Conservation (phyloP, 2,888 invertebrate species). For the Eucriotettix oculatus region DNA sequence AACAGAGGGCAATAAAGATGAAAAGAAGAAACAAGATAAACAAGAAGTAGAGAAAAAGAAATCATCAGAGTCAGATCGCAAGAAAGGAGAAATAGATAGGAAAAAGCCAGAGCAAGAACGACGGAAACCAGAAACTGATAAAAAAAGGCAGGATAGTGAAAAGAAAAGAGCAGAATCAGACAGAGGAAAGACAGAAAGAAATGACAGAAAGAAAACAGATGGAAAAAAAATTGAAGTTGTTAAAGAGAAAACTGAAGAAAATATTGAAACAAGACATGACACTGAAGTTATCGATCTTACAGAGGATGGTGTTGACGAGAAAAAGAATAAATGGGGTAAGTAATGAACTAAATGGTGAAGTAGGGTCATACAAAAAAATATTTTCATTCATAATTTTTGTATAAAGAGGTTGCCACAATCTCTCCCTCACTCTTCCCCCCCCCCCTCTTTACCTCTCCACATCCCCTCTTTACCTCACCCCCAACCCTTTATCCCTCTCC, state of each 20-base stretch:
- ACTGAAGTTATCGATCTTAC: slow-evolving; percentile 22
- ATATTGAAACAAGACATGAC: slow-evolving; percentile 15
- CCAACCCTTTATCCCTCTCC: too few relatives aligned
- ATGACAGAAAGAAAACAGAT: not conserved
- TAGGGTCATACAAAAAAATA: not conserved
- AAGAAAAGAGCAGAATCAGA: slow-evolving; percentile 2
- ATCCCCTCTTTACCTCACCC: not conserved
- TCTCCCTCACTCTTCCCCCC: not conserved
- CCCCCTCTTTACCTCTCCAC: not conserved
- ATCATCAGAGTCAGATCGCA: not conserved
- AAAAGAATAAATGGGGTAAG: slow-evolving; percentile 20
- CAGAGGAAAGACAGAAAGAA: not conserved
- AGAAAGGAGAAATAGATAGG: not conserved
- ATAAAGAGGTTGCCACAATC: not conserved
- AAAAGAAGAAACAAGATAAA: not conserved
- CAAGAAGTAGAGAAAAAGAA: not conserved
- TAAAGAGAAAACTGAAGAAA: not conserved
- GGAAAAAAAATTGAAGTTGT: not conserved
- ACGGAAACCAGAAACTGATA: not conserved
- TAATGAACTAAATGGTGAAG: not conserved
- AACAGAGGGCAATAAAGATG: not conserved
- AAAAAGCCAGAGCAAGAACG: not conserved
- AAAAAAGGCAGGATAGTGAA: not conserved
- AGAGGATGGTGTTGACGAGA: slow-evolving; percentile 2
- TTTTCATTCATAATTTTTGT: not conserved